A percentile compares a stretch with the other conserved stretches of the same genome.
These are phyloP conservation scores for Hypanus sabinus DNA, from an alignment of 2,113 vertebrate genomes.

Conservation along the genomic window DNA sequence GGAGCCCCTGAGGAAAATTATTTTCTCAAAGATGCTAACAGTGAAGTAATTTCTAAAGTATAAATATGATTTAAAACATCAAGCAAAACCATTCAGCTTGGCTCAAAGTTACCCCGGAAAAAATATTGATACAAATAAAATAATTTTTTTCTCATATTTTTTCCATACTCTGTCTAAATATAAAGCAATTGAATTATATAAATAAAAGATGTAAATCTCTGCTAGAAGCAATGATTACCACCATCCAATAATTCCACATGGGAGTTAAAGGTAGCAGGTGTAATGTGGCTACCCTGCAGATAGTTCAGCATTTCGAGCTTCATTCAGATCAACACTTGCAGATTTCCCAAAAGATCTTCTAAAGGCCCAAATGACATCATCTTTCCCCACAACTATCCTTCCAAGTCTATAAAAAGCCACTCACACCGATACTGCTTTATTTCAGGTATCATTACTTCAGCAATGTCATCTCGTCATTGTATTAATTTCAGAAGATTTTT, in stretches of 20 bases:
- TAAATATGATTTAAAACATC: background rate
- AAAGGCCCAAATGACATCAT: background rate
- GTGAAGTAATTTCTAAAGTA: background rate
- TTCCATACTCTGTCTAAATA: background rate
- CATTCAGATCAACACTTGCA: background rate
- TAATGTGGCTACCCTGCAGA: background rate
- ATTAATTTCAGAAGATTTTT: background rate
- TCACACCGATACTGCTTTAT: background rate
- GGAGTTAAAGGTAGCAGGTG: slow-evolving; percentile 13
- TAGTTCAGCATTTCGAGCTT: background rate
- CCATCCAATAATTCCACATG: background rate
- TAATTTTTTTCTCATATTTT: background rate
- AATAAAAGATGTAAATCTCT: background rate
- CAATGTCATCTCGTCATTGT: background rate
- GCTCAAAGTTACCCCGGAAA: background rate
- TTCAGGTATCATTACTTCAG: slow-evolving; percentile 26
- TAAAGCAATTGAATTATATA: background rate
- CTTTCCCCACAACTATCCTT: slow-evolving; percentile 1
- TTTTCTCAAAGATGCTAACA: background rate
- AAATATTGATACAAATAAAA: background rate
- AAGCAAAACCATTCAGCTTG: background rate
- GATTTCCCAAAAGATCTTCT: background rate
- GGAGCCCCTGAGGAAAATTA: background rate
- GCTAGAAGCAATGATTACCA: background rate
- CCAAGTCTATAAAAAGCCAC: slow-evolving; percentile 1